Conservation (phyloP, 2,888 invertebrate genomes). For the Thelaira solivaga region DNA sequence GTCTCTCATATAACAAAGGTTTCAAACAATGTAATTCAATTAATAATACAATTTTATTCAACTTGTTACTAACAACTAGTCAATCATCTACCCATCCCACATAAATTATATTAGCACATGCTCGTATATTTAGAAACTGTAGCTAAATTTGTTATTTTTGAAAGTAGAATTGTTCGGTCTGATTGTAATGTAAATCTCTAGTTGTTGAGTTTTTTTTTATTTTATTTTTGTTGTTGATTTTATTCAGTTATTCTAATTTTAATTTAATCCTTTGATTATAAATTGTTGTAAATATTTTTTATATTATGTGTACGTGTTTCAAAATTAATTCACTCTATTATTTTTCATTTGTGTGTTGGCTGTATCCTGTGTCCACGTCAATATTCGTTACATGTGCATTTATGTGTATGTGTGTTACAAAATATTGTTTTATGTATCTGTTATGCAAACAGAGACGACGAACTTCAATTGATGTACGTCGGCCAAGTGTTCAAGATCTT, state of each 20-base stretch:
- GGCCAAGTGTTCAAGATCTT: conserved; percentile 92
- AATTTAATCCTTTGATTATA: background rate
- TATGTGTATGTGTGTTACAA: conserved; percentile 6
- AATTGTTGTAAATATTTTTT: background rate
- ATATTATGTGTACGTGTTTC: background rate
- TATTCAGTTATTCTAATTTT: conserved; percentile 16
- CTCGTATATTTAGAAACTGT: conserved; percentile 47
- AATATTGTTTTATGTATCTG: too few relatives aligned
- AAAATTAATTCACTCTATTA: conserved; percentile 19
- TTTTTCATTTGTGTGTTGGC: background rate
- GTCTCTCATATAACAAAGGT: too few relatives aligned
- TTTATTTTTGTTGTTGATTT: conserved; percentile 7
- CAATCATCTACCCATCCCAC: background rate
- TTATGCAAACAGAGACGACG: conserved; percentile 84
- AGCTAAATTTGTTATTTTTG: conserved; percentile 43
- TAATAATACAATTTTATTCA: background rate
- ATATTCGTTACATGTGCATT: background rate
- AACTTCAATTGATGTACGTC: conserved; percentile 92
- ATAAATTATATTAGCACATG: conserved; percentile 23
- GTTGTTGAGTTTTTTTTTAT: background rate
- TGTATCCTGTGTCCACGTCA: background rate
- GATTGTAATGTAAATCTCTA: background rate
- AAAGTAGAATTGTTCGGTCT: conserved; percentile 29
- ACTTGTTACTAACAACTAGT: conserved; percentile 26
- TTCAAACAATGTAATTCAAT: too few relatives aligned